Conservation (phyloP, 2,113 vertebrate genomes). For the Chionis minor region DNA sequence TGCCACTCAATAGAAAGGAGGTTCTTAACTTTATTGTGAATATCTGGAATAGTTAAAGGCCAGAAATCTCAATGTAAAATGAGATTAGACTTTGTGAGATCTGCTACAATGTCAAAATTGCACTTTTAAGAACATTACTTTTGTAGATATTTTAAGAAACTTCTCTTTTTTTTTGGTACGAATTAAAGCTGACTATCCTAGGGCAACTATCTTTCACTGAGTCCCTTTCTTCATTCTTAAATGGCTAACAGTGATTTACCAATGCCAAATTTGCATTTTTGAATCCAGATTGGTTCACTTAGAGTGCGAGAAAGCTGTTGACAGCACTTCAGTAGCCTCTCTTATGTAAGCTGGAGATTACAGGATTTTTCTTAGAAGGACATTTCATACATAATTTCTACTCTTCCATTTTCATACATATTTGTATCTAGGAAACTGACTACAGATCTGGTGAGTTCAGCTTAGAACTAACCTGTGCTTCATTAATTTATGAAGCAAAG, state of each 20-base stretch:
- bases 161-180: accelerated
- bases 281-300: constrained; percentile 4
- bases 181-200: background rate
- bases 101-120: background rate
- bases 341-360: constrained; percentile 6
- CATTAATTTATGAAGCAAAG: background rate
- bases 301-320: constrained; percentile 35
- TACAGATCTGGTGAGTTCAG: background rate
- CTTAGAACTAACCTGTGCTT: background rate
- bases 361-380: constrained; percentile 26
- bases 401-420: background rate
- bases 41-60: background rate
- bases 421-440: background rate
- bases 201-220: background rate
- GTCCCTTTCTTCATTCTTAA: background rate
- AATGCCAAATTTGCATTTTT: background rate
- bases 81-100: background rate
- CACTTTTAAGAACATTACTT: background rate
- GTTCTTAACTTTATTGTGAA: background rate
- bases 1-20: background rate
- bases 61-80: background rate
- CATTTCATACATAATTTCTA: constrained; percentile 1
- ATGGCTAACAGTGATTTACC: background rate
- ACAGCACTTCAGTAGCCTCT: constrained; percentile 32
- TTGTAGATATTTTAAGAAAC: background rate